Conservation (phyloP, 2,113 vertebrate species). For the Macroglossus sobrinus region DNA sequence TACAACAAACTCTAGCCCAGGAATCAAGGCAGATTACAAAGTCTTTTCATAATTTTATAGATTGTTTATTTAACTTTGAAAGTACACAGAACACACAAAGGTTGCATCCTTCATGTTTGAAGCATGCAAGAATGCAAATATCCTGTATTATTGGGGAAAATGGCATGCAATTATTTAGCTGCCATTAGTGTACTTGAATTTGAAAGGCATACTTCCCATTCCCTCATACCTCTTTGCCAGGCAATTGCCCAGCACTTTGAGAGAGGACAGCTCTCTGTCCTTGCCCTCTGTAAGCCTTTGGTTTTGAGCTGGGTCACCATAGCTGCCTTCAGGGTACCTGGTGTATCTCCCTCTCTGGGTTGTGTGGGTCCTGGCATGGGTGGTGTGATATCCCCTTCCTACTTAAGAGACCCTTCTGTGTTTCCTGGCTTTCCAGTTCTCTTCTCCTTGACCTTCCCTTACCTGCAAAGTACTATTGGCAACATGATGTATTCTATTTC, state of each 20-base stretch:
- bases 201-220: not conserved
- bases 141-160: not conserved
- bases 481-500: conserved; percentile 42
- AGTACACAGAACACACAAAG: not conserved
- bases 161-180: not conserved
- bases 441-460: not conserved
- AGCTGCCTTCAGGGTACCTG: not conserved
- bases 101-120: not conserved
- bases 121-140: not conserved
- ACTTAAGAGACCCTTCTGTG: not conserved
- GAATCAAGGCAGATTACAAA: not conserved
- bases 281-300: not conserved
- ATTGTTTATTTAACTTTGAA: not conserved
- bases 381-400: not conserved
- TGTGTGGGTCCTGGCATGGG: not conserved
- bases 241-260: not conserved
- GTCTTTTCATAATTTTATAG: not conserved
- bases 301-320: not conserved
- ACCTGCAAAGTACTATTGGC: not conserved
- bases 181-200: not conserved
- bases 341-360: not conserved
- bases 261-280: not conserved
- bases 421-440: not conserved
- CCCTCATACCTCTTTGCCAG: not conserved
- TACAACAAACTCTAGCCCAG: not conserved